These are phyloP conservation scores for Tursiops truncatus DNA, from an alignment of 2,113 vertebrate species.

Conservation along the genomic window DNA sequence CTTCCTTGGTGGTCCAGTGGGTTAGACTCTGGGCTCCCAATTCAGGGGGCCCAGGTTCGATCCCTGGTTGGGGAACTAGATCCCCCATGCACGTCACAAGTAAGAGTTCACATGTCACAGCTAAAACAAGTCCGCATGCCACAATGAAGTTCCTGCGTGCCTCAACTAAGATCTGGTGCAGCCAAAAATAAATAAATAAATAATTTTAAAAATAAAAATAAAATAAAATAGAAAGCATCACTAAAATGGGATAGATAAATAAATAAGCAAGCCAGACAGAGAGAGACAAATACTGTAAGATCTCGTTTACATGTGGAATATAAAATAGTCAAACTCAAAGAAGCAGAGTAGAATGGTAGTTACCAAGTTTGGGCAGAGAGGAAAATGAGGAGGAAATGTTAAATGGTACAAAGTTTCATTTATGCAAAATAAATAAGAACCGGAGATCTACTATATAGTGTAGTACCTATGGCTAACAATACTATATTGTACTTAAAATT, in stretches of 20 bases:
- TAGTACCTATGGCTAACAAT: neutral
- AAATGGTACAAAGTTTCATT: neutral
- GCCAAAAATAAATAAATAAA: no score
- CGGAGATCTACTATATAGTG: neutral
- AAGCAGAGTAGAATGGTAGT: neutral
- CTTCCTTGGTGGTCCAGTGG: no score
- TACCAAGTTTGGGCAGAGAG: neutral
- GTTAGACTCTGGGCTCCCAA: no score
- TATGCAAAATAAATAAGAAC: neutral
- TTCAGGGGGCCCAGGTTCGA: no score
- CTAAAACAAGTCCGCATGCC: no score
- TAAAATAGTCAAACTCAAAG: neutral
- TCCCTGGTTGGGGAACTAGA: no score
- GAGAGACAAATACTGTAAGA: neutral
- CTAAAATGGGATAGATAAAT: neutral
- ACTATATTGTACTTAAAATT: neutral
- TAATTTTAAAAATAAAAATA: no score
- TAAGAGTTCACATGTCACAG: no score
- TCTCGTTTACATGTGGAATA: neutral
- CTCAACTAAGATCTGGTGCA: no score
- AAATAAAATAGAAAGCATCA: neutral
- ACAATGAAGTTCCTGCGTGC: fast-evolving
- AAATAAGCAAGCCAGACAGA: neutral
- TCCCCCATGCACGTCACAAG: no score
- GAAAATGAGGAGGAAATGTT: neutral